These are phyloP conservation scores for Botrylloides violaceus DNA, from an alignment of 23 tunicate genomes.

Conservation along the genomic window DNA sequence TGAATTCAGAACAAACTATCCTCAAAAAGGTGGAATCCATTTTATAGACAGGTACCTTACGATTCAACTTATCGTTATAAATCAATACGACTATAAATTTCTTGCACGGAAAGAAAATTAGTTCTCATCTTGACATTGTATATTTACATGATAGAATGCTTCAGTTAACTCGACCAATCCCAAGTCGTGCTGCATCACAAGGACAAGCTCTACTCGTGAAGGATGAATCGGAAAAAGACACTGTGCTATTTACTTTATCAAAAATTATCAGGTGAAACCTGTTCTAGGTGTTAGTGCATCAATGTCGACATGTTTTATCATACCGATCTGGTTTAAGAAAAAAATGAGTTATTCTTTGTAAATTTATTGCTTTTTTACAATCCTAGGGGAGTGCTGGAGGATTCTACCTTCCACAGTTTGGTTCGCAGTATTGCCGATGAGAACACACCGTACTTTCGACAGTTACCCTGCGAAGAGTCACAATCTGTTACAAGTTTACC, in stretches of 20 bases:
- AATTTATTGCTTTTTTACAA: no score
- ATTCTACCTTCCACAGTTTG: constrained; percentile 68
- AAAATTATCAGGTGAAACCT: constrained; percentile 78
- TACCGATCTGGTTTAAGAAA: no score
- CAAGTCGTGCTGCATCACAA: constrained; percentile 29
- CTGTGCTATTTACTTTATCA: constrained; percentile 50
- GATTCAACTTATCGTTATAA: no score
- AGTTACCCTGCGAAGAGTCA: constrained; percentile 55
- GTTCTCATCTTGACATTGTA: no score
- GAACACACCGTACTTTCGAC: constrained; percentile 52
- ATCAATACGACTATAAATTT: no score
- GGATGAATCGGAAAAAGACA: constrained; percentile 52
- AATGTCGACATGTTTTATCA: no score
- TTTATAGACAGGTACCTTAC: constrained; percentile 92
- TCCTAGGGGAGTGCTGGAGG: constrained; percentile 77
- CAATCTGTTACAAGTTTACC: not conserved
- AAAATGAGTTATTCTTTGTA: no score
- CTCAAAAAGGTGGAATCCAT: constrained; percentile 26
- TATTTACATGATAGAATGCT: constrained; percentile 65
- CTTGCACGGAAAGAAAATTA: not conserved
- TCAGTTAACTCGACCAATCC: constrained; percentile 52
- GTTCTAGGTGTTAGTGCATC: no score
- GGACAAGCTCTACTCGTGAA: constrained; percentile 50
- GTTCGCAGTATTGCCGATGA: constrained; percentile 33
- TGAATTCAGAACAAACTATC: constrained; percentile 62